Conservation (phyloP, 2,888 invertebrate genomes). For the Drosophila atroscutellata region DNA sequence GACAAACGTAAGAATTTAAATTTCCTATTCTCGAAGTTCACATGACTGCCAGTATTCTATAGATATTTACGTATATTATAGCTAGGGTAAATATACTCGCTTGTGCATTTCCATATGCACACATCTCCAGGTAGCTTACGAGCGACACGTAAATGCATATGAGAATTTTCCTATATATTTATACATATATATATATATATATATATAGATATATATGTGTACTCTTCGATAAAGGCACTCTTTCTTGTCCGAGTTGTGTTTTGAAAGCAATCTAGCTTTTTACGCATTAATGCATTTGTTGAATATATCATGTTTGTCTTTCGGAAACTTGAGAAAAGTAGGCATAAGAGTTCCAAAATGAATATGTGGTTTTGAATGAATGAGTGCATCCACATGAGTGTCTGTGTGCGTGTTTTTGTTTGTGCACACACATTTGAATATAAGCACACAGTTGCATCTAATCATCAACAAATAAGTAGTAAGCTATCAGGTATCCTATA, state of each 20-base stretch:
- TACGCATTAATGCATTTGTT: conserved; percentile 37
- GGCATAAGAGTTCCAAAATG: conserved; percentile 23
- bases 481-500: conserved; percentile 10
- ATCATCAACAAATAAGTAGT: background rate
- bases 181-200: background rate
- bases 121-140: conserved; percentile 33
- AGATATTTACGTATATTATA: background rate
- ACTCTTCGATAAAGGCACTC: conserved; percentile 35
- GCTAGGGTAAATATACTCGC: conserved; percentile 9
- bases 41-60: background rate
- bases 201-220: background rate
- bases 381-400: conserved; percentile 17
- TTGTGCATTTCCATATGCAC: conserved; percentile 43
- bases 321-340: conserved; percentile 24
- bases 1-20: conserved; percentile 20
- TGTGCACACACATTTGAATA: background rate
- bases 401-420: background rate
- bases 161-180: conserved; percentile 29
- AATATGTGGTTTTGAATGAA: conserved; percentile 32
- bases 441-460: conserved; percentile 3
- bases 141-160: conserved; percentile 30
- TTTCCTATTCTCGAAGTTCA: conserved; percentile 14
- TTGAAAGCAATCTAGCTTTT: conserved; percentile 9
- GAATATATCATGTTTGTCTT: conserved; percentile 57
- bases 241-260: conserved; percentile 27